Base-by-base conservation (phyloP, 2,888 invertebrate species). In the Reticulitermes lucifugus region DNA sequence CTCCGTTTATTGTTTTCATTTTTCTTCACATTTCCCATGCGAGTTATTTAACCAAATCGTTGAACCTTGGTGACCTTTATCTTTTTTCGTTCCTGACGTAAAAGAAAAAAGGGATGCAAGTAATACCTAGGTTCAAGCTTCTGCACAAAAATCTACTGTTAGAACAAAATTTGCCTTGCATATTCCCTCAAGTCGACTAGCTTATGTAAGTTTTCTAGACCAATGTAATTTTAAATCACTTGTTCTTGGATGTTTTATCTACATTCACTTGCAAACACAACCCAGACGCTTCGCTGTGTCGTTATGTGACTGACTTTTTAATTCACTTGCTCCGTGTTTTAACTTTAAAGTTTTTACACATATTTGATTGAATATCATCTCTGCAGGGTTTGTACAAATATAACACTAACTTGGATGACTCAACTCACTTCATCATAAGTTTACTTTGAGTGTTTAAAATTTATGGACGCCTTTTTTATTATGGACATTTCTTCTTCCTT, bases 21-120 rank as follows among this genome's bases (percentile, higher is more conserved):
- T 80, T 80, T 80, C 80, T 80, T 80, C 60, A 80, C 80, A 60
- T 60, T 80, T 80, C 80, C 80, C 80, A 55, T 21, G 80, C 80
- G 80, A 35, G 60, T 80, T 80, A 80, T 80, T 80, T 80, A 25
- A 60, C 60, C 80, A 80, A 80, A 80, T 80, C 80, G 80, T 80
- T 60, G 60, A 59, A 55, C 18, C 25, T 60, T 35, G 60, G 60
- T 41, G 80, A 80, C 80, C 80, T 80, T 80, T 80, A 51, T 41
- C 60, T 80, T 60, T 80, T 29, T 80, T 80, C 21, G 12, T 55
- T 60, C 10, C 35, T 59, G 7, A 25, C 10, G 6, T 21, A 41
- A 35, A 80, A n/a, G 22, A n/a, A 60, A 60, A 80, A 80, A 55
- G 21, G 60, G 60, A 80, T 80, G 80, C 55, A 80, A 80, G 60